Conservation (phyloP, 2,888 invertebrate species). For the Blastobasis lacticolella region DNA sequence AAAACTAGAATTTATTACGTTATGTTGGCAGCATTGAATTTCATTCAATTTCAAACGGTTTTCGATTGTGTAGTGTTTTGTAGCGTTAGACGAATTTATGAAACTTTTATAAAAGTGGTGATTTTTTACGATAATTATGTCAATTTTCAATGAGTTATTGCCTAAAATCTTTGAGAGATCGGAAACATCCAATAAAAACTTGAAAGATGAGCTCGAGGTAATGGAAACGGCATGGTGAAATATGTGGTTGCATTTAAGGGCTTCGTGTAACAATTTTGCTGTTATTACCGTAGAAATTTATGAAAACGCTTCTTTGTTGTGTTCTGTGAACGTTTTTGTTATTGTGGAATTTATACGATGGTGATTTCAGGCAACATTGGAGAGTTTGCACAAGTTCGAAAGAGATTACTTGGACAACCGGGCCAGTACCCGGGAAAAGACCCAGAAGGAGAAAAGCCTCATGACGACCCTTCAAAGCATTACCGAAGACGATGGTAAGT, state of each 20-base stretch:
- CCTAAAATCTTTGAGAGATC: conserved; percentile 51
- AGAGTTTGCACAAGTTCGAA: conserved; percentile 48
- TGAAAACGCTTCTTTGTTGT: not conserved
- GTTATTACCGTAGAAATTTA: no score
- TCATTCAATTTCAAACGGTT: conserved; percentile 70
- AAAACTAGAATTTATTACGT: conserved; percentile 4
- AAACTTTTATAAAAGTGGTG: conserved; percentile 33
- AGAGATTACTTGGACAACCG: conserved; percentile 46
- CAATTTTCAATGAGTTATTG: conserved; percentile 56
- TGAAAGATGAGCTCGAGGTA: conserved; percentile 56
- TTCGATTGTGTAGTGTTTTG: conserved; percentile 38
- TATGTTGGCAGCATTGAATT: conserved; percentile 36
- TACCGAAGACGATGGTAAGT: conserved; percentile 53
- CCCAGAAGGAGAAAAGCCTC: conserved; percentile 32
- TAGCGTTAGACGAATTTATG: conserved; percentile 26
- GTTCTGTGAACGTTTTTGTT: not conserved
- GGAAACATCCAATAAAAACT: conserved; percentile 31
- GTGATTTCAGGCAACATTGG: conserved; percentile 44
- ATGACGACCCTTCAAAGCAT: conserved; percentile 53
- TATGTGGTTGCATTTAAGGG: conserved; percentile 1
- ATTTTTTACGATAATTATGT: conserved; percentile 47
- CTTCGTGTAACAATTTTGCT: conserved; percentile 3
- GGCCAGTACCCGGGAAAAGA: conserved; percentile 34
- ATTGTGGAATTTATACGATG: not conserved
- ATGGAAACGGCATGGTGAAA: conserved; percentile 13